phyloP scores from a whole-genome alignment of 2,888 invertebrate species.

The Andricus quercusramuli region DNA sequence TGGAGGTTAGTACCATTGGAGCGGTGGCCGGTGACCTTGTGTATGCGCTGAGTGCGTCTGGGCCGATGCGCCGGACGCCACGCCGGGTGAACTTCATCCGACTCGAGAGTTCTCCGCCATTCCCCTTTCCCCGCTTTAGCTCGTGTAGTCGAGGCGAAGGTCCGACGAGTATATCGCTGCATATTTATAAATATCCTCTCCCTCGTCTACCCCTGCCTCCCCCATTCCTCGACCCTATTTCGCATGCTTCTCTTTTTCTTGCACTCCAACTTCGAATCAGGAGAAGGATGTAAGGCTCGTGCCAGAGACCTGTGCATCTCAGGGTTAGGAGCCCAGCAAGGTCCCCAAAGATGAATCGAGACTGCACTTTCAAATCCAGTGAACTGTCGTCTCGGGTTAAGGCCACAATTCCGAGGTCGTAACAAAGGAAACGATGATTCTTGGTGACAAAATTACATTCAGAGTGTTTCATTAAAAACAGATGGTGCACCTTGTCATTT shows the following conservation, averaged over 20 bases:
- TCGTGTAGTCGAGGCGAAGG: conserved; percentile 63
- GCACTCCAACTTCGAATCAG: conserved; percentile 24
- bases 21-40: conserved; percentile 77
- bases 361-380: conserved; percentile 40
- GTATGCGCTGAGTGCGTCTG: conserved; percentile 66
- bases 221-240: conserved; percentile 7
- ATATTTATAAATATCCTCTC: conserved; percentile 74
- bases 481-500: background rate
- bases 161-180: conserved; percentile 63
- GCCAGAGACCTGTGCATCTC: conserved; percentile 33
- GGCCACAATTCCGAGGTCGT: conserved; percentile 21
- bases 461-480: background rate
- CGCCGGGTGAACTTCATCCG: conserved; percentile 60
- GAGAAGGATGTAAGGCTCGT: conserved; percentile 34
- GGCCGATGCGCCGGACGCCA: conserved; percentile 66
- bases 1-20: conserved; percentile 73
- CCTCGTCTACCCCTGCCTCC: conserved; percentile 32
- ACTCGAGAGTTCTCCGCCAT: conserved; percentile 58
- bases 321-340: conserved; percentile 41
- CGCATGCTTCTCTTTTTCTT: conserved; percentile 28
- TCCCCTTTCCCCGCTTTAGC: conserved; percentile 46
- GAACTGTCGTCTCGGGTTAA: conserved; percentile 40
- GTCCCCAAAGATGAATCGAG: conserved; percentile 40
- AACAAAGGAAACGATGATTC: conserved; percentile 8
- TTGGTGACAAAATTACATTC: background rate